Conservation (phyloP, 2,888 invertebrate genomes). For the Aleiodes testaceus region DNA sequence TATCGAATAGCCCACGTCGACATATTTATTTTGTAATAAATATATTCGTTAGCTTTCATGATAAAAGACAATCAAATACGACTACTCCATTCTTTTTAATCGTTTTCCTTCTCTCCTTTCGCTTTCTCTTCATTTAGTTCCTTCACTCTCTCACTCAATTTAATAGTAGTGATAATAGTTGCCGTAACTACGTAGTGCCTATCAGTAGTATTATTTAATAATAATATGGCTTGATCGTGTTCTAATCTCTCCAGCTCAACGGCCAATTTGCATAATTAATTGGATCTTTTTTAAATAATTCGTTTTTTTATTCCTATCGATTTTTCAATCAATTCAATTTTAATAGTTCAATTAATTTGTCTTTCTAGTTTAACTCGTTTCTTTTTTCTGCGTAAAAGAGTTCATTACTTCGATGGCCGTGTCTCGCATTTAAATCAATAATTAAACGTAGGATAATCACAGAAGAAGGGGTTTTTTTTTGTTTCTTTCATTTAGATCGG, state of each 20-base stretch:
- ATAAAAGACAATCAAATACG: constrained; percentile 66
- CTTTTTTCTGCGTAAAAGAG: constrained; percentile 48
- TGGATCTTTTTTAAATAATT: constrained; percentile 36
- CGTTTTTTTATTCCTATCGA: constrained; percentile 34
- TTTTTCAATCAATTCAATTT: constrained; percentile 30
- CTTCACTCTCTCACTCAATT: constrained; percentile 33
- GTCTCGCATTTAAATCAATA: constrained; percentile 61
- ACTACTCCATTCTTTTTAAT: constrained; percentile 55
- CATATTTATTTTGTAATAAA: constrained; percentile 63
- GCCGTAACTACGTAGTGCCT: constrained; percentile 68
- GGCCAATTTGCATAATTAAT: constrained; percentile 49
- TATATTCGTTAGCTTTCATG: constrained; percentile 62
- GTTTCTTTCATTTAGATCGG: constrained; percentile 58
- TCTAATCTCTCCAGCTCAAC: constrained; percentile 47
- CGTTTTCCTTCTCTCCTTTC: constrained; percentile 46
- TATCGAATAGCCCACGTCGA: constrained; percentile 34
- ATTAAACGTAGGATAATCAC: constrained; percentile 73
- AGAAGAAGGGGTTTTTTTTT: constrained; percentile 68
- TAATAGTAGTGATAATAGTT: constrained; percentile 68
- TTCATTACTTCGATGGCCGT: constrained; percentile 45
- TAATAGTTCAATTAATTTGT: constrained; percentile 36
- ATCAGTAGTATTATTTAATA: constrained; percentile 65
- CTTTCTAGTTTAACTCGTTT: constrained; percentile 35
- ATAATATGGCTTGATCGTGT: constrained; percentile 67
- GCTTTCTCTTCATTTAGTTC: not conserved